phyloP scores from a whole-genome alignment of 2,888 invertebrate genomes.

The Brachypterus glaber region DNA sequence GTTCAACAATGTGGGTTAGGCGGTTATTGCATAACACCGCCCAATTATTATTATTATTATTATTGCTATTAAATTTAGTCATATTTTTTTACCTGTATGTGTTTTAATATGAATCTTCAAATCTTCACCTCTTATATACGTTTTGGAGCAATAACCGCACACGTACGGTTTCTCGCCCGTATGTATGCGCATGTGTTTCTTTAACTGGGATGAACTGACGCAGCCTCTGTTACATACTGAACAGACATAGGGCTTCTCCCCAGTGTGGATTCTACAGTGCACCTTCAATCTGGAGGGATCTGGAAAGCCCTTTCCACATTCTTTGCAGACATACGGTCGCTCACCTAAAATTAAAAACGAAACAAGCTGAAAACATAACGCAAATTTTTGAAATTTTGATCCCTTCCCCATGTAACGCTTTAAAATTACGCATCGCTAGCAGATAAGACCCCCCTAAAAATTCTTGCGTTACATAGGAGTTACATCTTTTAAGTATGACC shows the following conservation, averaged over 20 bases:
- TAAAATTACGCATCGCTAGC: too few relatives aligned
- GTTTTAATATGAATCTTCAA: conserved; percentile 37
- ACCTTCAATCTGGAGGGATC: conserved; percentile 44
- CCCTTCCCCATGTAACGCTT: too few relatives aligned
- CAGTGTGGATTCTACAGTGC: conserved; percentile 42
- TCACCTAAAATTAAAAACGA: conserved; percentile 38
- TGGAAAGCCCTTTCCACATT: conserved; percentile 43
- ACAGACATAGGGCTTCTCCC: conserved; percentile 42
- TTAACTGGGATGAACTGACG: conserved; percentile 39
- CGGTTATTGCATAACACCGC: too few relatives aligned
- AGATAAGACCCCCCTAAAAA: too few relatives aligned
- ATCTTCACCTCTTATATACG: conserved; percentile 37
- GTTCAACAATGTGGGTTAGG: background rate
- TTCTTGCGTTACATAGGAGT: too few relatives aligned
- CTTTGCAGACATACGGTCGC: conserved; percentile 37
- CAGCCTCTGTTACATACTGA: conserved; percentile 35
- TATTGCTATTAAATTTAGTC: conserved; percentile 2
- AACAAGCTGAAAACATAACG: too few relatives aligned
- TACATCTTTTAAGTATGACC: too few relatives aligned
- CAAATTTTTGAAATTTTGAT: too few relatives aligned
- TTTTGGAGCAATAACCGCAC: conserved; percentile 36
- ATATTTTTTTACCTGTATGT: conserved; percentile 28
- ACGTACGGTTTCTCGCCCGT: conserved; percentile 43
- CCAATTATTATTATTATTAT: too few relatives aligned
- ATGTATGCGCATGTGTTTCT: conserved; percentile 42